phyloP scores from a whole-genome alignment of 2,888 invertebrate genomes.

The Yponomeuta evonymella region DNA sequence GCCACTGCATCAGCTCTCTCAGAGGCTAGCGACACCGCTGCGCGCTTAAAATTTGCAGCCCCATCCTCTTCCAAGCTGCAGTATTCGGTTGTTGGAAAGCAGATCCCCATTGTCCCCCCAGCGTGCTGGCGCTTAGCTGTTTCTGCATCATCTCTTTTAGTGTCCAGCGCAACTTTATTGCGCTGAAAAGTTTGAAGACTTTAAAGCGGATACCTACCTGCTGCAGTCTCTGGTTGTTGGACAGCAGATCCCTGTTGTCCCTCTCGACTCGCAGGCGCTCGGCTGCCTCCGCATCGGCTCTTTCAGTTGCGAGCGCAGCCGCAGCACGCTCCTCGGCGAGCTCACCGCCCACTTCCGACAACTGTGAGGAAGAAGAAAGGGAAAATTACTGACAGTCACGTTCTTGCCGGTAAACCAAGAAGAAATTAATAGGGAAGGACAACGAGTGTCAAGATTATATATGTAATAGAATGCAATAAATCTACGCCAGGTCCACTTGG shows the following conservation, averaged over 20 bases:
- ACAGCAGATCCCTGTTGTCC: conserved; percentile 88
- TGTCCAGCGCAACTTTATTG: neutral
- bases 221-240: conserved; percentile 84
- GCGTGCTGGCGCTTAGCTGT: too few species aligned
- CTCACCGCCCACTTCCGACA: conserved; percentile 95
- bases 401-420: too few species aligned
- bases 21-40: too few species aligned
- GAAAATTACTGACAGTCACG: neutral
- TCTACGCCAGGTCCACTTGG: too few species aligned
- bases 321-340: conserved; percentile 94
- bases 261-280: conserved; percentile 91
- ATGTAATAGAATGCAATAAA: too few species aligned
- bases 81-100: too few species aligned
- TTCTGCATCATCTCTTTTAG: neutral
- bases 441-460: too few species aligned
- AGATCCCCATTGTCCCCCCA: too few species aligned
- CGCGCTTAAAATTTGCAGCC: too few species aligned
- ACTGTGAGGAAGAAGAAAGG: conserved; percentile 69
- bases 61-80: too few species aligned
- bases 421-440: too few species aligned
- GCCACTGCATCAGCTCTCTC: too few species aligned
- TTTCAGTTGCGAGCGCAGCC: conserved; percentile 90
- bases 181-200: neutral
- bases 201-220: conserved; percentile 48
- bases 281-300: conserved; percentile 92